phyloP scores from a whole-genome alignment of 92 coral and sea anemone genomes.

The Zoanthus sociatus region DNA sequence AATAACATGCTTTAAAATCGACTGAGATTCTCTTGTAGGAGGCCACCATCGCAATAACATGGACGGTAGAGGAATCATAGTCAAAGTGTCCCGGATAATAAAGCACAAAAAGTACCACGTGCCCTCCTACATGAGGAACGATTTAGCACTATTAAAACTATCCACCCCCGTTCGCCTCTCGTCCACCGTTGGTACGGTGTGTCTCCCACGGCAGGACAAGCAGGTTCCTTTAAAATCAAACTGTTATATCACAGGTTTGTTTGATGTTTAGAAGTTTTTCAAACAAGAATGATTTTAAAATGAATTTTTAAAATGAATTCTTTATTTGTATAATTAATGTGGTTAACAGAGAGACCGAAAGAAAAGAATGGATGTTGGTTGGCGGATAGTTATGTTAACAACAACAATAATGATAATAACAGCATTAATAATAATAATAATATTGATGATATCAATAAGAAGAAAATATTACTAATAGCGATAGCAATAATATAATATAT shows the following conservation, averaged over 20 bases:
- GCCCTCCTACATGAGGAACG: slow-evolving; percentile 39
- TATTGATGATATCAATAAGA: too few relatives aligned
- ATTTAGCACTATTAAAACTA: slow-evolving; percentile 24
- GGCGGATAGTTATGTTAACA: too few relatives aligned
- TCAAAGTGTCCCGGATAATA: slow-evolving; percentile 35
- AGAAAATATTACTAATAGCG: neutral
- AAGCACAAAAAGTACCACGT: slow-evolving; percentile 37
- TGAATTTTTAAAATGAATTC: too few relatives aligned
- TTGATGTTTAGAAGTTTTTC: neutral
- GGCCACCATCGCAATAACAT: slow-evolving; percentile 38
- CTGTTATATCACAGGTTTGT: slow-evolving; percentile 26
- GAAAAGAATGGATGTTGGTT: too few relatives aligned
- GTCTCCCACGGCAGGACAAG: slow-evolving; percentile 22
- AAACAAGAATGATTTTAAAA: too few relatives aligned
- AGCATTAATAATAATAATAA: too few relatives aligned
- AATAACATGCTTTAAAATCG: too few relatives aligned
- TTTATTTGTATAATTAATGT: too few relatives aligned
- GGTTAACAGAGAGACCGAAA: too few relatives aligned
- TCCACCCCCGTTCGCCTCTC: slow-evolving; percentile 27
- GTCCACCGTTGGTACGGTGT: slow-evolving; percentile 20
- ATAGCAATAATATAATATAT: neutral
- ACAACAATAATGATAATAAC: too few relatives aligned
- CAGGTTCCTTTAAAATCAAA: neutral
- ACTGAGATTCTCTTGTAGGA: neutral
- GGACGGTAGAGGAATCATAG: slow-evolving; percentile 21